These are phyloP conservation scores for Stigmatopora nigra DNA, from an alignment of 2,113 vertebrate genomes.

Conservation along the genomic window DNA sequence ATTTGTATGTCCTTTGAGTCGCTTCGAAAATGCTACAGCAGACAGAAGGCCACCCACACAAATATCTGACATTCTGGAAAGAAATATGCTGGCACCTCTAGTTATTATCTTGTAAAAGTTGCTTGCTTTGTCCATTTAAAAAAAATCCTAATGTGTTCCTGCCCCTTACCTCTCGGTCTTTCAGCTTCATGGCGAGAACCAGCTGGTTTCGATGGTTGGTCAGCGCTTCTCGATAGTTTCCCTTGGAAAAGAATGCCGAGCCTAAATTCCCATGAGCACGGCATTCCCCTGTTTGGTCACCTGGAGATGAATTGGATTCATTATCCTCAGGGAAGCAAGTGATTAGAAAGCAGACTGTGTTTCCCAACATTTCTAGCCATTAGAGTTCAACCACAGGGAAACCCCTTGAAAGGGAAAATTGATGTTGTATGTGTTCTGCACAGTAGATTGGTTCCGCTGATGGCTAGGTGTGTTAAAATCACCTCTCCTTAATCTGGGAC, in stretches of 20 bases:
- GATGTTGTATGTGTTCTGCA: slow-evolving; percentile 33
- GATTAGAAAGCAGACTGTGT: neutral
- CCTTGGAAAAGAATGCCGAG: slow-evolving; percentile 97
- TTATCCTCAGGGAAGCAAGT: slow-evolving; percentile 1
- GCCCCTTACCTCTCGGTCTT: slow-evolving; percentile 89
- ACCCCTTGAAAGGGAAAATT: slow-evolving; percentile 52
- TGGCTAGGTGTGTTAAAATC: slow-evolving; percentile 60
- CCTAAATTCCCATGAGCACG: slow-evolving; percentile 92
- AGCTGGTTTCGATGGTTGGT: slow-evolving; percentile 94
- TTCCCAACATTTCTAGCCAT: neutral
- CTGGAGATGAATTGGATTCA: slow-evolving; percentile 55
- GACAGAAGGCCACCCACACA: slow-evolving; percentile 41
- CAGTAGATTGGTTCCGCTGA: slow-evolving; percentile 49
- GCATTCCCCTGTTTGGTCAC: slow-evolving; percentile 98
- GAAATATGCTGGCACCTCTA: slow-evolving; percentile 12
- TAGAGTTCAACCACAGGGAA: slow-evolving; percentile 18
- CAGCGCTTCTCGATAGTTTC: slow-evolving; percentile 90
- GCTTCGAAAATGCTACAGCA: slow-evolving; percentile 39
- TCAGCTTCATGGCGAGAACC: slow-evolving; percentile 97
- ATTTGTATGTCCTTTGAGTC: slow-evolving; percentile 51
- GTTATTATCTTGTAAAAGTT: slow-evolving; percentile 24
- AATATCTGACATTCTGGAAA: slow-evolving; percentile 22
- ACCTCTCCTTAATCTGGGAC: slow-evolving; percentile 46
- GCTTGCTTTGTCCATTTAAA: slow-evolving; percentile 3
- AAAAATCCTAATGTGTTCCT: neutral